Conservation (phyloP, 2,797 vertebrate genomes). For the Vipera ursinii region DNA sequence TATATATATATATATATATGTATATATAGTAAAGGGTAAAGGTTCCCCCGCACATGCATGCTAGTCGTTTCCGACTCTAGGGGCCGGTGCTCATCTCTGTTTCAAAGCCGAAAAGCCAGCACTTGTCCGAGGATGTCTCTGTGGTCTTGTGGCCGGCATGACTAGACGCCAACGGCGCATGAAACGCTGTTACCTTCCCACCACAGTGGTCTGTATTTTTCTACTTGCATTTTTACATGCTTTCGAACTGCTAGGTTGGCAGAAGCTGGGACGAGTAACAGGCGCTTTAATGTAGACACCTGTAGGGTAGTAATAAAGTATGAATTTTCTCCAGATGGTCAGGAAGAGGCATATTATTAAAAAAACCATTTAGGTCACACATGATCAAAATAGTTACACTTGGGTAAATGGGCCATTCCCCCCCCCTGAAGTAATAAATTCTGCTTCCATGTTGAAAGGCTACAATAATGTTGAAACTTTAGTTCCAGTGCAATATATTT, state of each 20-base stretch:
- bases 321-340: not conserved
- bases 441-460: not conserved
- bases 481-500: not conserved
- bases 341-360: not conserved
- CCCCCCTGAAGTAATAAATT: conserved; percentile 3
- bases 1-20: not conserved
- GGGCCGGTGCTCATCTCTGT: too few species aligned
- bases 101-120: too few species aligned
- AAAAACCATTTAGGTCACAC: not conserved
- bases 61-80: too few species aligned
- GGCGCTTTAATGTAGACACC: not conserved
- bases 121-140: too few species aligned
- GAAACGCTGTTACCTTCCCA: too few species aligned
- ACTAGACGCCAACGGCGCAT: too few species aligned
- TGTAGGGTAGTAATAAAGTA: not conserved
- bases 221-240: too few species aligned
- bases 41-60: too few species aligned
- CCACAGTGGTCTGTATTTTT: too few species aligned
- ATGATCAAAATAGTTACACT: not conserved
- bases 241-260: too few species aligned
- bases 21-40: not conserved
- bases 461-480: not conserved
- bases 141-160: too few species aligned
- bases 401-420: not conserved
- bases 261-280: too few species aligned